Evolutionary conservation across 2,797 vertebrate species (phyloP), one percentile per base, ranked within the genome.

Genomic region (Otolemur crassicaudatus): DNA sequence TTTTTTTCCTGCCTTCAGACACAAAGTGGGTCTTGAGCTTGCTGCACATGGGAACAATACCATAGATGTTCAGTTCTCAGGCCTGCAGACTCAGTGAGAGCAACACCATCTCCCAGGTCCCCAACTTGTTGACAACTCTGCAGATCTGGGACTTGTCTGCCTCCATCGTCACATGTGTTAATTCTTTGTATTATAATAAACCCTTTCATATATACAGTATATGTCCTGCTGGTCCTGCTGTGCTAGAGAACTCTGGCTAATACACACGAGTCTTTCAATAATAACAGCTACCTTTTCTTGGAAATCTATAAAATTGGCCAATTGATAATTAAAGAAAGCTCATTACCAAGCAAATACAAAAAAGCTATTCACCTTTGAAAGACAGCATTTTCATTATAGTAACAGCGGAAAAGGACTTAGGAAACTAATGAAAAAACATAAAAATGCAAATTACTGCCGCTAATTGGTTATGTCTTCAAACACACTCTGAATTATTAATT

Each of bases 401-500:
- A 98, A 95, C 61, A 96, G 96, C 88, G 87, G 93, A 98, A 97
- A 98, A 98, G 94, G 94, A 98, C 95, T 98, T 85, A 86, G 95
- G 95, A 98, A 98, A 98, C 94, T 97, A 98, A 98, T 98, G 97
- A 98, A 98, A 97, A 93, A 91, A 63, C 90, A 98, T 98, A 98
- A 98, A 98, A 98, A 99, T 98, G 98, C 97, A 98, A 98, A 98
- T 98, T 97, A 97, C 97, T 97, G 95, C 90, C 98, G 96, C 96
- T 98, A 98, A 98, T 98, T 98, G 98, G 98, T 97, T 98, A 89
- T 97, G 92, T 97, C 95, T 98, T 98, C 97, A 98, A 98, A 98
- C 40, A 97, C 84, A 97, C 95, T 95, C 95, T 98, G 98, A 98
- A 98, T 98, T 98, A 98, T 98, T 98, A 98, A 98, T 98, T 98